Evolutionary conservation across 2,888 invertebrate genomes (phyloP), one percentile per base, ranked within the genome.

Genomic region (Agriopis leucophaearia): DNA sequence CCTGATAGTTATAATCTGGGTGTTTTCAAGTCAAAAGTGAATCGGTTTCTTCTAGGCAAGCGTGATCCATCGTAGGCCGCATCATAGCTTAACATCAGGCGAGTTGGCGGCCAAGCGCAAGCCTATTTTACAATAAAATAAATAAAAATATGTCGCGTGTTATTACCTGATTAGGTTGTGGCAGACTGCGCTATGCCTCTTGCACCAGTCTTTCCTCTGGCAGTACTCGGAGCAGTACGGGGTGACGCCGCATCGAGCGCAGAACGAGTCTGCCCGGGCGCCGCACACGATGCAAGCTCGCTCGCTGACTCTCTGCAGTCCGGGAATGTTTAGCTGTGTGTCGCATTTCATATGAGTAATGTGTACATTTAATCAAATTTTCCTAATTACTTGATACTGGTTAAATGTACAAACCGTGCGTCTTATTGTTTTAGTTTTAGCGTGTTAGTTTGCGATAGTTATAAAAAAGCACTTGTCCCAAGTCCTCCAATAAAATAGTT

Each of bases 191-290:
- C 70, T 74, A 52, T 92, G 92, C 8, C 92, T 69, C 4, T 71
- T 77, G 0, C 16, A 8, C 92, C 92, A 92, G 78, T 92, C 92
- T 0, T 73, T 71, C 0, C 81, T 72, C 83, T 92, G 92, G 76
- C 92, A 92, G 0, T 38, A 51, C 57, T 61, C 35, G 45, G 84
- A 79, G 81, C 92, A 92, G 86, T 92, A 92, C 0, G 91, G 91
- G 50, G 90, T 86, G 59, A 91, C 76, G 18, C 82, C 85, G 75
- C 92, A 93, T 0, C 86, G 78, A 0, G 83, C 77, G 78, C 92
- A 93, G 84, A 69, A 88, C 50, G 77, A 13, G 58, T 85, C 85
- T 0, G 90, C 87, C 0, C 59, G 52, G 4, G 59, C 64, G 38
- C 84, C 87, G 81, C 92, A 93, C 13, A 59, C 68, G 48, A 92